Conservation (phyloP, 1,140 invertebrate genomes). For the Hyles euphorbiae region DNA sequence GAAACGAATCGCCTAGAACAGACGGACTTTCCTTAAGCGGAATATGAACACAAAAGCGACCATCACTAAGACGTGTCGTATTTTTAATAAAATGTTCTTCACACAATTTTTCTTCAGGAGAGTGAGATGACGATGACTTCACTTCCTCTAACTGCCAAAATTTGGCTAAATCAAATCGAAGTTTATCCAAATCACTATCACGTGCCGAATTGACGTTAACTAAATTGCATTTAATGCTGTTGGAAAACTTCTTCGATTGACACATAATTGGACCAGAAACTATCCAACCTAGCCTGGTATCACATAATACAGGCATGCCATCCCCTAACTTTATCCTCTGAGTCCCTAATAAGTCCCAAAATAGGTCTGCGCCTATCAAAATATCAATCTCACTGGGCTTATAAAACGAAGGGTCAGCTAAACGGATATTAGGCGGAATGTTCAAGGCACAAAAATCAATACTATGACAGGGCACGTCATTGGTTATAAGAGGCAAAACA, state of each 20-base stretch:
- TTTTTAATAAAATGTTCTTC: background rate
- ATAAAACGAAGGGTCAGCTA: too few relatives aligned
- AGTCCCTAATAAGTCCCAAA: background rate
- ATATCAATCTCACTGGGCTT: too few relatives aligned
- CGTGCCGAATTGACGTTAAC: background rate
- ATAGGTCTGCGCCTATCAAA: too few relatives aligned
- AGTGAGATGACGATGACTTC: background rate
- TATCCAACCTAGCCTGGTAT: constrained; percentile 1
- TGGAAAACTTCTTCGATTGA: background rate
- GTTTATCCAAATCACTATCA: background rate
- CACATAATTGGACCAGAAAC: constrained; percentile 2
- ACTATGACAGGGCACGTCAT: too few relatives aligned
- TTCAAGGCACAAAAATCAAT: too few relatives aligned
- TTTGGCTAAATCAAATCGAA: background rate
- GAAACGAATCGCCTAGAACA: constrained; percentile 1
- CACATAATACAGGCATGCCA: background rate
- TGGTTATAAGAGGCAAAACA: too few relatives aligned
- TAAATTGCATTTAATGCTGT: background rate
- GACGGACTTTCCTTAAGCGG: background rate
- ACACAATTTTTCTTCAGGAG: constrained; percentile 1
- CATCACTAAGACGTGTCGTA: background rate
- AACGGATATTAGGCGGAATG: too few relatives aligned
- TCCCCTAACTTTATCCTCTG: constrained; percentile 2
- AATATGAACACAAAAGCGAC: constrained; percentile 1
- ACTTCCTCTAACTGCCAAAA: background rate